Base-by-base conservation (phyloP, 2,113 vertebrate genomes). In the Melospiza georgiana region DNA sequence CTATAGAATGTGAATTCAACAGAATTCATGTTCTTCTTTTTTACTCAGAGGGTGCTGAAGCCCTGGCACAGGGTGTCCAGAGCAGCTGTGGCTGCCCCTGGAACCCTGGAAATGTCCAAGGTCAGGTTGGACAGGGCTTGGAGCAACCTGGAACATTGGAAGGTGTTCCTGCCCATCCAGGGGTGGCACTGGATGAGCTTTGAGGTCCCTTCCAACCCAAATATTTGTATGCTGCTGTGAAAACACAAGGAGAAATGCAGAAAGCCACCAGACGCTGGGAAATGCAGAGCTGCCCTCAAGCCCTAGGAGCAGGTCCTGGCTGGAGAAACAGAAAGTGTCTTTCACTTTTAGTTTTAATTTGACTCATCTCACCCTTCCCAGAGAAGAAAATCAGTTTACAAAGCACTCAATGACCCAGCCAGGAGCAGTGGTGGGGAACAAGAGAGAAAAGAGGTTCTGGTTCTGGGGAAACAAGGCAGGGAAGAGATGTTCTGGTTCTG, bases 71-170 rank as follows among this genome's bases (percentile, higher is more conserved):
- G 31, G 2, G 1, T 83, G 2, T 2, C 62, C n/a, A 31, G 2
- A 2, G 78, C 4, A 39, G 62, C 25, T 75, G 78, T 35, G 54
- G 24, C 33, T 76, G 37, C 5, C 19, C 28, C 37, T 67, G 83
- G 72, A 59, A 61, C 33, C 46, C 39, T 89, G 71, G 41, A 1
- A 90, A 10, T 49, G 41, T 2, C 24, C 62, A 46, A 41, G 24
- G 13, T 14, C 24, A 31, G 20, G 23, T 0, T 63, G 35, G 63
- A 55, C 0, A 0, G n/a, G 15, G 31, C 25, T 69, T 35, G 63
- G 25, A 90, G 17, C 55, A 69, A 0, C 41, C 48, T 83, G 62
- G 31, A 6, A 3, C 0, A 2, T 6, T 49, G 31, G 25, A 4
- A 69, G 11, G 4, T 46, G 28, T 59, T 59, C 52, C 54, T 66